Evolutionary conservation across 30 jellyfish, hydroid and myxozoan species (phyloP).

Genomic region (Turritopsis rubra): DNA sequence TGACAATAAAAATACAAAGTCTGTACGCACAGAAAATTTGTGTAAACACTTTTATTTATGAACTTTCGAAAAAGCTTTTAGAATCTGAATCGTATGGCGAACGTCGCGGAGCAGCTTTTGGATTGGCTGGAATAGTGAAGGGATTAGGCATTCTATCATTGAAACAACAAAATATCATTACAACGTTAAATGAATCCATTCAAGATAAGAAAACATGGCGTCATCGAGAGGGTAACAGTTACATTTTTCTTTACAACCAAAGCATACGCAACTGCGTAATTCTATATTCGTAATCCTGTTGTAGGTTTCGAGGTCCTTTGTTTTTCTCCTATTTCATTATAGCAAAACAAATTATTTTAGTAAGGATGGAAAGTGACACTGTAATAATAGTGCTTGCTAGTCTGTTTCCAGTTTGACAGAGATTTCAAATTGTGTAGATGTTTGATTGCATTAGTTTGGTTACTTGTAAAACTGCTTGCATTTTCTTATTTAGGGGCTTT

Average conservation of each 20-base stretch:
- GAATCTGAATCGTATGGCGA: slow-evolving; percentile 95
- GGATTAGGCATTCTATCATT: slow-evolving; percentile 90
- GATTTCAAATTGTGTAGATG: too few species aligned
- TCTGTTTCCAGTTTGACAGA: too few species aligned
- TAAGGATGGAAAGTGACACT: too few species aligned
- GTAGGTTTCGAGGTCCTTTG: too few species aligned
- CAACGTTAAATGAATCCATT: slow-evolving; percentile 63
- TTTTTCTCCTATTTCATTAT: too few species aligned
- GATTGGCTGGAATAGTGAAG: slow-evolving; percentile 94
- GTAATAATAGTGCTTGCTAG: too few species aligned
- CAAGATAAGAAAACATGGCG: slow-evolving; percentile 76
- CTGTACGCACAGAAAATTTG: neutral
- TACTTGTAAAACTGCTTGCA: too few species aligned
- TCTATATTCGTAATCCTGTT: too few species aligned
- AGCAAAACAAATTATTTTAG: too few species aligned
- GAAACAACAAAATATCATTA: slow-evolving; percentile 81
- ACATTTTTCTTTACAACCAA: neutral
- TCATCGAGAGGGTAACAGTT: slow-evolving; percentile 78
- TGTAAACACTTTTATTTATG: neutral
- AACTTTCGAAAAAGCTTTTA: slow-evolving; percentile 43
- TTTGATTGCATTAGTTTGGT: too few species aligned
- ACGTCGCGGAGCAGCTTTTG: slow-evolving; percentile 98
- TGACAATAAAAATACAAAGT: too few species aligned
- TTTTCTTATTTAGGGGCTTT: slow-evolving; percentile 82
- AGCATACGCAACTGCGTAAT: neutral